Conservation (phyloP, 2,113 vertebrate species). For the Tupaia chinensis region DNA sequence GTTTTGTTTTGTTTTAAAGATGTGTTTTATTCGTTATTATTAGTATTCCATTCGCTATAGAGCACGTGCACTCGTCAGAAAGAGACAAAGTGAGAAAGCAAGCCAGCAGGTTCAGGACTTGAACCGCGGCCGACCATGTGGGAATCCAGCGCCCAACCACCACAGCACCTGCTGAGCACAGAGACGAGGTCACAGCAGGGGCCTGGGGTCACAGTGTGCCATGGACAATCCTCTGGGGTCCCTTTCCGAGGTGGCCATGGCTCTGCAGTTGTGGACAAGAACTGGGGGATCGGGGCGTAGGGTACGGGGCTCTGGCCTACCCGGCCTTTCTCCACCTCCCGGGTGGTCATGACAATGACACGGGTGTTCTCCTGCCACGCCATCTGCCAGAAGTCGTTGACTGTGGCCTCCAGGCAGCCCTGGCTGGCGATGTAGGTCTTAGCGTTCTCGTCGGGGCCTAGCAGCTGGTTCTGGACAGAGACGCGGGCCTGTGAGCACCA, state of each 20-base stretch:
- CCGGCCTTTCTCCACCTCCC: conserved; percentile 97
- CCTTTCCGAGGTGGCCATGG: neutral
- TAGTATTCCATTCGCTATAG: no score
- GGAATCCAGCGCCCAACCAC: no score
- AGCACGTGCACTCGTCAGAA: no score
- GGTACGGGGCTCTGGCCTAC: conserved; percentile 81
- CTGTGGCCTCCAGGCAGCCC: conserved; percentile 93
- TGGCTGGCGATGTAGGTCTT: conserved; percentile 97
- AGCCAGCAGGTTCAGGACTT: no score
- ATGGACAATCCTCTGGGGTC: neutral
- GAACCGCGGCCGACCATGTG: no score
- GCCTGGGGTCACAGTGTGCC: neutral
- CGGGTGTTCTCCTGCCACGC: conserved; percentile 94
- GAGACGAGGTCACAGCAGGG: neutral
- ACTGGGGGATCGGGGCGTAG: neutral
- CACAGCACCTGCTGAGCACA: no score
- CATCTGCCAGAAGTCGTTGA: conserved; percentile 98
- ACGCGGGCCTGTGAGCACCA: neutral
- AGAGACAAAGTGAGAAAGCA: no score
- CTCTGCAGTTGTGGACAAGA: neutral
- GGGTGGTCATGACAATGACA: conserved; percentile 97
- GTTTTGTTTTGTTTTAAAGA: no score
- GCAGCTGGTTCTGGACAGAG: conserved; percentile 85
- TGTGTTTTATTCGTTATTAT: no score
- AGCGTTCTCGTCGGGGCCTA: conserved; percentile 84